Evolutionary conservation across 2,888 invertebrate genomes (phyloP), one percentile per base, ranked within the genome.

Genomic region (Entomobrya multifasciata): DNA sequence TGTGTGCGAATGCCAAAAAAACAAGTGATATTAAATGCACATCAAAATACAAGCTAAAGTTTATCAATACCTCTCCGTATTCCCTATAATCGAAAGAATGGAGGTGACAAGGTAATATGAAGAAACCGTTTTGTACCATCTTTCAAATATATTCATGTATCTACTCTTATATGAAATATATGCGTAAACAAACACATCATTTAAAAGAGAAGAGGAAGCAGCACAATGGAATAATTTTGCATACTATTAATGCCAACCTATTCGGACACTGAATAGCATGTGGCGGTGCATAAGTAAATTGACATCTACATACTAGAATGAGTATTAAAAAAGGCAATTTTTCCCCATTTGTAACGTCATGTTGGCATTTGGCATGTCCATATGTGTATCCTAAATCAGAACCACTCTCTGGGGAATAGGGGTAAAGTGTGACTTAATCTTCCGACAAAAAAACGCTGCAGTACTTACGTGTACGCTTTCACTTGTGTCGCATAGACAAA

Each of bases 31-130:
- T 36, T 25, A 76, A 76, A 27, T 52, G 49, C 27, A 52, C 17
- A n/a, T 49, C 49, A 49, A 72, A 72, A 72, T 49, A 72, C 27
- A 22, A 44, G 57, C 57, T 76, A n/a, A n/a, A n/a, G n/a, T n/a
- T n/a, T n/a, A n/a, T n/a, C n/a, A n/a, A n/a, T n/a, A n/a, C n/a
- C n/a, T n/a, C n/a, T n/a, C n/a, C n/a, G n/a, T n/a, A n/a, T n/a
- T n/a, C n/a, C n/a, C n/a, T n/a, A n/a, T n/a, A n/a, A n/a, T 76
- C 55, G 57, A 76, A 76, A 17, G 25, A 41, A 49, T 36, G 74
- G 20, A 76, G 49, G 72, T 72, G 72, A 72, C 72, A 72, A 52
- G 47, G 17, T 27, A 47, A 27, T 30, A 52, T 52, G 70, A 72
- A 72, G n/a, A 72, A 72, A 22, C 30, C 49, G 72, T 72, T 49